Conservation (phyloP, 2,888 invertebrate genomes). For the Meta bourneti region DNA sequence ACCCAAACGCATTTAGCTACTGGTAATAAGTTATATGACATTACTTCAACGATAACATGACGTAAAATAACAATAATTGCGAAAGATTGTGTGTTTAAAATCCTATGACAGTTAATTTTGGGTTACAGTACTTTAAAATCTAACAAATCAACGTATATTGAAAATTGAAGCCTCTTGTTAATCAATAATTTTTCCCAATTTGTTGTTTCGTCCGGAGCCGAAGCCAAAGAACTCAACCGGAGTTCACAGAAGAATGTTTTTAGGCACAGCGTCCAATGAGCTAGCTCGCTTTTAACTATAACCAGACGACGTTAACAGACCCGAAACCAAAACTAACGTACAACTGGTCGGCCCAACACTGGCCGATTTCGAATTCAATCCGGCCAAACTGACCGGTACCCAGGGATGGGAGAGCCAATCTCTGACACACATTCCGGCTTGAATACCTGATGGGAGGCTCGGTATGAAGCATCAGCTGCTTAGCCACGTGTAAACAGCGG, state of each 20-base stretch:
- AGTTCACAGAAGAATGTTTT: background rate
- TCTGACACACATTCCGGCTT: slow-evolving; percentile 42
- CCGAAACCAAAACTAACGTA: background rate
- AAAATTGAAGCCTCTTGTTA: too few relatives aligned
- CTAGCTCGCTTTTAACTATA: background rate
- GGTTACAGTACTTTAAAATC: too few relatives aligned
- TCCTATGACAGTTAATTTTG: too few relatives aligned
- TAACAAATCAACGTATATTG: too few relatives aligned
- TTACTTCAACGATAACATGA: too few relatives aligned
- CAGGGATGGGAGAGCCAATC: background rate
- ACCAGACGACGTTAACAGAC: background rate
- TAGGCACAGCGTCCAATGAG: background rate
- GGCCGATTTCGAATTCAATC: background rate
- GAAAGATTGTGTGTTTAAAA: too few relatives aligned
- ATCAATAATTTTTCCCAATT: too few relatives aligned
- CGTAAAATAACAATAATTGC: too few relatives aligned
- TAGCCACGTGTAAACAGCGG: slow-evolving; percentile 56
- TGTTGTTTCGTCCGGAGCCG: too few relatives aligned
- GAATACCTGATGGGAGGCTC: background rate
- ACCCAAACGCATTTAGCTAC: too few relatives aligned
- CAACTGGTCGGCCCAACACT: background rate
- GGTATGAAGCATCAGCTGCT: slow-evolving; percentile 1
- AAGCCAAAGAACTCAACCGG: background rate
- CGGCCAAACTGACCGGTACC: slow-evolving; percentile 19
- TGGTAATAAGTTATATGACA: too few relatives aligned